Conservation (phyloP, 1,140 invertebrate genomes). For the Vanessa atalanta region DNA sequence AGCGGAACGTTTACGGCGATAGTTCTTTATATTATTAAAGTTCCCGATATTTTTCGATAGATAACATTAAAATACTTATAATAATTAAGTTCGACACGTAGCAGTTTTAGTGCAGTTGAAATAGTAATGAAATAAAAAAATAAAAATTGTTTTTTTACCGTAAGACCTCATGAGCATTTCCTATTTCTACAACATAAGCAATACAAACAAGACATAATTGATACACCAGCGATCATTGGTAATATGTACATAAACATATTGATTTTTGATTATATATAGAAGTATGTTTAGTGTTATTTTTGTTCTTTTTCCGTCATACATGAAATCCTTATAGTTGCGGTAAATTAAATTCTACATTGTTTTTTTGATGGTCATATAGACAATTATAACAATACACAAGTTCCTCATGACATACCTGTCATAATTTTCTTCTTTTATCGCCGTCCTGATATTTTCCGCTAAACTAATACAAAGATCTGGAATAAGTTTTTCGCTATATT, state of each 20-base stretch:
- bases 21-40: too few relatives aligned
- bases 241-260: conserved; percentile 55
- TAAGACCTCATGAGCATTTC: conserved; percentile 3
- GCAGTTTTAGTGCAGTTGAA: too few relatives aligned
- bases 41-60: too few relatives aligned
- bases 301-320: too few relatives aligned
- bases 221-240: conserved; percentile 49
- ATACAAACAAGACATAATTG: conserved; percentile 45
- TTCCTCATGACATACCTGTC: conserved; percentile 57
- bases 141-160: not conserved
- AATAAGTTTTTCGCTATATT: conserved; percentile 71
- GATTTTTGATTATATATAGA: not conserved
- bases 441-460: conserved; percentile 64
- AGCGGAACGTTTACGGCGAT: too few relatives aligned
- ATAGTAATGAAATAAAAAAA: not conserved
- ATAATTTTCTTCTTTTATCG: conserved; percentile 76
- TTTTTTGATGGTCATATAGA: not conserved
- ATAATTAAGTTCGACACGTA: too few relatives aligned
- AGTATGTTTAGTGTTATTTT: too few relatives aligned
- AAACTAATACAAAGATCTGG: conserved; percentile 69
- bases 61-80: too few relatives aligned
- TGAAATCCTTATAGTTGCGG: not conserved
- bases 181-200: conserved; percentile 46
- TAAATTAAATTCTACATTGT: not conserved
- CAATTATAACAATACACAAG: not conserved